phyloP scores from a whole-genome alignment of 2,113 vertebrate genomes.

The Pedionomus torquatus region DNA sequence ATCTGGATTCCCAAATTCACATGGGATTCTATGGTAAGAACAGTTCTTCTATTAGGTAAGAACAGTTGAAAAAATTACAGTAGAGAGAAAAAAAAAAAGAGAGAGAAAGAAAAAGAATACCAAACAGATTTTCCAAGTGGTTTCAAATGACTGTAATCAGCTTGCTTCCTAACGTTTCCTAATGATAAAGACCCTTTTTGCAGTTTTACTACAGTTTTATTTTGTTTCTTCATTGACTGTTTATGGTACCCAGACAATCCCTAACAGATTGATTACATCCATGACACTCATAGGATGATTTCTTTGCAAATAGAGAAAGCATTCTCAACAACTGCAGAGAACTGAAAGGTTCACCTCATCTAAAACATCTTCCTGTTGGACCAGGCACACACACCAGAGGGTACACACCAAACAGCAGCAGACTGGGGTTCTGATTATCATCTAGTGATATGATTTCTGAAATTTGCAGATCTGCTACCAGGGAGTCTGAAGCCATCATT shows the following conservation, averaged over 20 bases:
- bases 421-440: not conserved
- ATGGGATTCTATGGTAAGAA: not conserved
- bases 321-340: not conserved
- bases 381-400: fast-evolving
- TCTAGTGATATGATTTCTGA: not conserved
- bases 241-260: not conserved
- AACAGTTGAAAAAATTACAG: not conserved
- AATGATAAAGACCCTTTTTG: not conserved
- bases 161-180: not conserved
- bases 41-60: not conserved
- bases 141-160: not conserved
- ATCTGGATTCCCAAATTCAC: not conserved
- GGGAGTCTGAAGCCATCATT: not conserved
- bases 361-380: not conserved
- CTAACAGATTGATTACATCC: not conserved
- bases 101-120: not conserved
- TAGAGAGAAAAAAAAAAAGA: fast-evolving
- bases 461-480: not conserved
- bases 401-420: fast-evolving
- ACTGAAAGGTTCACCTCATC: too few relatives aligned
- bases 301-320: not conserved
- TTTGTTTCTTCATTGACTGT: not conserved
- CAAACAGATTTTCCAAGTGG: not conserved
- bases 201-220: not conserved
- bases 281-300: not conserved